phyloP scores from a whole-genome alignment of 2,113 vertebrate species.

The Recurvirostra avosetta region DNA sequence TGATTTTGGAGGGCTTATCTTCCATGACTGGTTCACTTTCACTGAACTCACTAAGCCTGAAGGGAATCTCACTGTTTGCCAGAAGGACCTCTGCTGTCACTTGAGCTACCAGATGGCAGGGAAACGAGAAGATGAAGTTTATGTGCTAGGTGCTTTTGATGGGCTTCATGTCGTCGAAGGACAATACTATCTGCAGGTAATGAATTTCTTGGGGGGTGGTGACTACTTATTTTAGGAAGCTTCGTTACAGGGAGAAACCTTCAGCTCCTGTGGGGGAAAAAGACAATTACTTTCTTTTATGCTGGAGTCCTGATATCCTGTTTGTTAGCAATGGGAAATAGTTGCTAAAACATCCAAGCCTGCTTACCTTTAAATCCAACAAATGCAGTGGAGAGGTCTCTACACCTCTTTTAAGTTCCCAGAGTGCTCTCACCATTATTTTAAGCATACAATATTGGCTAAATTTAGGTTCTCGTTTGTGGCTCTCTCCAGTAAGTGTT shows the following conservation, averaged over 20 bases:
- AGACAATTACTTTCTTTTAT: neutral
- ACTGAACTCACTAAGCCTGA: conserved; percentile 14
- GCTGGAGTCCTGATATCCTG: neutral
- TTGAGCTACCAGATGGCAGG: conserved; percentile 59
- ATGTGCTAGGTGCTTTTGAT: conserved; percentile 68
- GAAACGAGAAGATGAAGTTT: conserved; percentile 60
- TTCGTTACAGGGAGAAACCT: neutral
- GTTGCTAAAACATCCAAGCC: neutral
- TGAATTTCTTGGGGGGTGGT: neutral
- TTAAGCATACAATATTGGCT: neutral
- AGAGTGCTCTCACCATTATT: neutral
- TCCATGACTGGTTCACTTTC: conserved; percentile 68
- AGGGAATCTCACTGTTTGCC: conserved; percentile 59
- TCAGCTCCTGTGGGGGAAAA: neutral
- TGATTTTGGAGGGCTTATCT: conserved; percentile 57
- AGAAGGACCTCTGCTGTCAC: conserved; percentile 73
- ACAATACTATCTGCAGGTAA: conserved; percentile 74
- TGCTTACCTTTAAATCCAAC: neutral
- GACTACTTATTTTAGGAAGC: neutral
- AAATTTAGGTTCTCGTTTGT: neutral
- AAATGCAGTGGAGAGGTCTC: neutral
- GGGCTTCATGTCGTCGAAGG: conserved; percentile 67
- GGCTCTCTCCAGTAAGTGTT: neutral
- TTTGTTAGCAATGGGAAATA: neutral
- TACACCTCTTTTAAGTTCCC: neutral